phyloP scores from a whole-genome alignment of 2,888 invertebrate species.

The Drosophila robusta region DNA sequence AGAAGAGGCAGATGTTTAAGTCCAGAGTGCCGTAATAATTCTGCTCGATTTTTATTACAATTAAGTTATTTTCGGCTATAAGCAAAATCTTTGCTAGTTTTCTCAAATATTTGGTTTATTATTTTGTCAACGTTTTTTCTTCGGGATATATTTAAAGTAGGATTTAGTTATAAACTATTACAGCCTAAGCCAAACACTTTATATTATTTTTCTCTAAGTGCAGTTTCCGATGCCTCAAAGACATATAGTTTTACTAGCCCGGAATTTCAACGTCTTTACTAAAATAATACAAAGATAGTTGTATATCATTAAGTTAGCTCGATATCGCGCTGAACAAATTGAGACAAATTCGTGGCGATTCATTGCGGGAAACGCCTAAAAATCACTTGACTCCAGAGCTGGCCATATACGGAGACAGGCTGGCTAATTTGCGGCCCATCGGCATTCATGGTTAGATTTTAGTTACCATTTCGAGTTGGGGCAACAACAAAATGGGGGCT shows the following conservation, averaged over 20 bases:
- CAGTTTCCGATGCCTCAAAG: no score
- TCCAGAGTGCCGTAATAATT: background rate
- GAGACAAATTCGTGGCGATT: conserved; percentile 32
- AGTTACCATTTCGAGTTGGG: conserved; percentile 26
- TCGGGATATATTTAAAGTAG: no score
- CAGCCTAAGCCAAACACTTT: no score
- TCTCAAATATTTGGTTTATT: no score
- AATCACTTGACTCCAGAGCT: conserved; percentile 1
- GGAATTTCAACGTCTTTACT: no score
- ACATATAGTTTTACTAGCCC: no score
- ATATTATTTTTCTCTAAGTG: no score
- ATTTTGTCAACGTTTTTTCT: no score
- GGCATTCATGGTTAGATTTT: conserved; percentile 23
- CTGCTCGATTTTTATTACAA: no score
- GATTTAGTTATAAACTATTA: no score
- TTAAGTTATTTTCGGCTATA: no score
- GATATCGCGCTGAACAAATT: conserved; percentile 9
- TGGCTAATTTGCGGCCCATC: conserved; percentile 6
- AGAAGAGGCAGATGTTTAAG: conserved; percentile 11
- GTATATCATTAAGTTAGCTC: conserved; percentile 3
- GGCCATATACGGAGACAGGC: conserved; percentile 6
- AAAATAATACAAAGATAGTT: background rate
- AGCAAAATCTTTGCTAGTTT: no score
- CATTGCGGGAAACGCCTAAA: conserved; percentile 4
- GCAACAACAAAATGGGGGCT: conserved; percentile 60